Evolutionary conservation across 1,140 invertebrate genomes (phyloP).

Genomic region (Bombus superbus): DNA sequence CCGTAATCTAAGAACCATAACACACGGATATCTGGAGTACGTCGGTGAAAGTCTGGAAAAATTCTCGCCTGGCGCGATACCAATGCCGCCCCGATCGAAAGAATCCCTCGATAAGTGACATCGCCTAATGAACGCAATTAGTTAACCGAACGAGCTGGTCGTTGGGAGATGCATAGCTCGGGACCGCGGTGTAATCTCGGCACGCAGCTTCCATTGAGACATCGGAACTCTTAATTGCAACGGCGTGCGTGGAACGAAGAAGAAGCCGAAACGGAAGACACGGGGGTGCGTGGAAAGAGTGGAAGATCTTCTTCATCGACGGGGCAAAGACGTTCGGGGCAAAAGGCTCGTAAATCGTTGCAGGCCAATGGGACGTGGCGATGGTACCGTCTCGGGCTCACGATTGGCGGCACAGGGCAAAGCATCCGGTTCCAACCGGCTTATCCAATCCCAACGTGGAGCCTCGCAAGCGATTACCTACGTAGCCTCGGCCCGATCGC

Average conservation of each 20-base stretch:
- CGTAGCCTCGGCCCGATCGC: conserved; percentile 71
- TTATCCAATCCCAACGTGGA: conserved; percentile 72
- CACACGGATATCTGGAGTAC: no score
- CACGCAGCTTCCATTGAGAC: conserved; percentile 59
- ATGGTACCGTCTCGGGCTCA: conserved; percentile 47
- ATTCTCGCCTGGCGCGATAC: background rate
- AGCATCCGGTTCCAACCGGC: conserved; percentile 51
- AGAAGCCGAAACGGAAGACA: background rate
- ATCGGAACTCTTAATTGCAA: conserved; percentile 64
- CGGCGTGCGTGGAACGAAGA: background rate
- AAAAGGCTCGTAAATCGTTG: conserved; percentile 76
- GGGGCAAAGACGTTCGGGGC: conserved; percentile 58
- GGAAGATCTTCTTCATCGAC: conserved; percentile 61
- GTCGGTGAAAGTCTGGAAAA: background rate
- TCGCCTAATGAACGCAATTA: conserved; percentile 45
- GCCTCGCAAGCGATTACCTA: conserved; percentile 78
- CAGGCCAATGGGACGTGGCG: conserved; percentile 76
- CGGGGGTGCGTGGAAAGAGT: conserved; percentile 29
- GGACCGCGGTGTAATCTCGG: background rate
- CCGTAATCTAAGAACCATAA: no score
- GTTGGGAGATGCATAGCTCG: conserved; percentile 36
- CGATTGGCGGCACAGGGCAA: conserved; percentile 64
- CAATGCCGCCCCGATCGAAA: background rate
- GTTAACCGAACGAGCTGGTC: conserved; percentile 16
- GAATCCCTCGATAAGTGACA: conserved; percentile 7